A percentile compares a stretch with the other conserved stretches of the same genome.
Evolutionary conservation across 2,113 vertebrate species (phyloP).

Genomic region (Saimiri boliviensis): DNA sequence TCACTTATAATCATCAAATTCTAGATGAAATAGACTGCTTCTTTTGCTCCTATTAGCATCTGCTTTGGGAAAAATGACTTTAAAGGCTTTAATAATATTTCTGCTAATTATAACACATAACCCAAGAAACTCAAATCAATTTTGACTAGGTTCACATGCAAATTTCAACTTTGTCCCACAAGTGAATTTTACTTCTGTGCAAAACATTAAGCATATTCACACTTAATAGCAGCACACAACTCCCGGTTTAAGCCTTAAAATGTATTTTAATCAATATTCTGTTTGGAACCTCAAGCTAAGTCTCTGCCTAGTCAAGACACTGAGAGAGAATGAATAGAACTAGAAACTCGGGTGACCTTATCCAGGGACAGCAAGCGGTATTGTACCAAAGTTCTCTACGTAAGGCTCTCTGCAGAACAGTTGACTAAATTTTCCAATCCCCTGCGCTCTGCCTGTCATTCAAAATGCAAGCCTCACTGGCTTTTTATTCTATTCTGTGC

Average conservation of each 20-base stretch:
- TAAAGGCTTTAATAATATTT: background rate
- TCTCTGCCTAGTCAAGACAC: background rate
- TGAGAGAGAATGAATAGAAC: background rate
- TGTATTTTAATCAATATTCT: background rate
- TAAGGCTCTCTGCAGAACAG: background rate
- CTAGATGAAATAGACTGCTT: background rate
- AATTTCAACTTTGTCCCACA: slow-evolving; percentile 3
- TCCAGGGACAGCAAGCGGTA: background rate
- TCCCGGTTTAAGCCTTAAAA: background rate
- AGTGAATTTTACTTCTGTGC: background rate
- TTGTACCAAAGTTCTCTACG: background rate
- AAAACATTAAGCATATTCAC: background rate
- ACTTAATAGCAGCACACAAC: background rate
- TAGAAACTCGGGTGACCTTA: background rate
- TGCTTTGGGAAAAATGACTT: background rate
- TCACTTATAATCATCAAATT: background rate
- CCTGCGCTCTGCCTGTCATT: background rate
- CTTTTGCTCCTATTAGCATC: background rate
- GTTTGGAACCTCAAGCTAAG: background rate
- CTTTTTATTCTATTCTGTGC: background rate
- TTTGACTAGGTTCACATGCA: background rate
- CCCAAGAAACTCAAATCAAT: background rate
- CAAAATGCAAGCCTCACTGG: background rate
- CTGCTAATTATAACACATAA: background rate
- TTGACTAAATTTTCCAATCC: background rate